Base-by-base conservation (phyloP, 2,797 vertebrate genomes). In the Cynodonichthys magdalenae region DNA sequence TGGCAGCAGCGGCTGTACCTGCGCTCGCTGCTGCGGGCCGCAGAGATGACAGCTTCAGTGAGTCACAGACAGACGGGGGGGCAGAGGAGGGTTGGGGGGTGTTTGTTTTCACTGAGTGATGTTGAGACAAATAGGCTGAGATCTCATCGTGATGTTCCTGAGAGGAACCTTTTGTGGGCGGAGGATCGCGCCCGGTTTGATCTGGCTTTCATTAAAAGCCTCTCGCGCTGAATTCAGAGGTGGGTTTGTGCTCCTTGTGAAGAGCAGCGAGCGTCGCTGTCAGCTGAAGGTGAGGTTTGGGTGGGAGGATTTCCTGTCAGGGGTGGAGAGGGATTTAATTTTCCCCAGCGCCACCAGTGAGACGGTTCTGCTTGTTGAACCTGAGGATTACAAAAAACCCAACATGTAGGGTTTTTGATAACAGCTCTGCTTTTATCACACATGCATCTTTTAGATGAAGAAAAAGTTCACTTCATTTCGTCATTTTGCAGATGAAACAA, bases 21-120 rank as follows among this genome's bases (percentile, higher is more conserved):
- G 68, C 27, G 10, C 71, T 75, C 69, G n/a, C 77, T 73, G 45
- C 42, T 6, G 57, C 3, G 57, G 69, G 66, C 63, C 39, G 3
- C 69, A 66, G 76, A 67, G 84, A 77, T 78, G 82, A 74, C 76
- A 69, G 75, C 67, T 77, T 67, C 17, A 76, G 74, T 61, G 79
- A 85, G 83, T 79, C 82, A 77, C 74, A 62, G 72, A 75, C 77
- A 75, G 81, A 84, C 59, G 64, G 82, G 34, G 34, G 6, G 31
- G 31, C 6, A 6, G 31, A 3, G 24, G 24, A 3, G 3, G 24
- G 24, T 2, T 7, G 36, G 6, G 36, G 74, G 75, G 72, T 83
- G 85, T 87, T 88, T 82, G 85, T 89, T 83, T 88, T 80, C 78
- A 48, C 18, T 83, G 86, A 90, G 77, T 74, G 83, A 89, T 87